Conservation (phyloP, 2,797 vertebrate genomes). For the Staurois parvus region DNA sequence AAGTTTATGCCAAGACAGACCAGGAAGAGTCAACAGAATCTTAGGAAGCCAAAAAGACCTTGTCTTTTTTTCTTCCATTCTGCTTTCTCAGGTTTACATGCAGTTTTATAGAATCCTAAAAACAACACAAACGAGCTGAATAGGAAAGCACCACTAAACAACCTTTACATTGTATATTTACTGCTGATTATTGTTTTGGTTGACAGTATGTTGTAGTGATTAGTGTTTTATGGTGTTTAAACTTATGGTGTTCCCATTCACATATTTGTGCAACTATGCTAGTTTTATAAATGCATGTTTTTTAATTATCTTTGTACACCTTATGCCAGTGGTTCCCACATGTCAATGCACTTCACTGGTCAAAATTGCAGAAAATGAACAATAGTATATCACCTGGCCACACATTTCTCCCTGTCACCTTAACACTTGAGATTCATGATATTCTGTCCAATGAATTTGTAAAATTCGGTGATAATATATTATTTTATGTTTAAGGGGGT, state of each 20-base stretch:
- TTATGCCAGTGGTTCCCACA: conserved; percentile 18
- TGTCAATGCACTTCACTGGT: not conserved
- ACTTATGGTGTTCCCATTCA: not conserved
- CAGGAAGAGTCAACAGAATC: not conserved
- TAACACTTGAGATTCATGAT: not conserved
- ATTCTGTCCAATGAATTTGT: not conserved
- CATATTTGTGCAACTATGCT: conserved; percentile 21
- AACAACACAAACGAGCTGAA: not conserved
- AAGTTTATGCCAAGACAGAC: not conserved
- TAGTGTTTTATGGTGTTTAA: conserved; percentile 11
- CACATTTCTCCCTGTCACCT: not conserved
- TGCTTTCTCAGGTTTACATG: no score
- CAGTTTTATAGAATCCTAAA: not conserved
- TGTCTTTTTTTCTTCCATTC: not conserved
- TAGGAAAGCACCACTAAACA: not conserved
- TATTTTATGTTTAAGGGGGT: not conserved
- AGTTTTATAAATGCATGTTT: conserved; percentile 45
- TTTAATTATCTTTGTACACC: conserved; percentile 27
- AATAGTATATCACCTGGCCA: no score
- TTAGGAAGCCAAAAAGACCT: not conserved
- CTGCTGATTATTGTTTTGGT: no score
- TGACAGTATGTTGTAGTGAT: not conserved
- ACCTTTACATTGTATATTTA: not conserved
- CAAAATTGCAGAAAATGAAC: not conserved
- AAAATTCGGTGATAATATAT: not conserved